These are phyloP conservation scores for Ursus arctos DNA, from an alignment of 2,113 vertebrate genomes.

Conservation along the genomic window DNA sequence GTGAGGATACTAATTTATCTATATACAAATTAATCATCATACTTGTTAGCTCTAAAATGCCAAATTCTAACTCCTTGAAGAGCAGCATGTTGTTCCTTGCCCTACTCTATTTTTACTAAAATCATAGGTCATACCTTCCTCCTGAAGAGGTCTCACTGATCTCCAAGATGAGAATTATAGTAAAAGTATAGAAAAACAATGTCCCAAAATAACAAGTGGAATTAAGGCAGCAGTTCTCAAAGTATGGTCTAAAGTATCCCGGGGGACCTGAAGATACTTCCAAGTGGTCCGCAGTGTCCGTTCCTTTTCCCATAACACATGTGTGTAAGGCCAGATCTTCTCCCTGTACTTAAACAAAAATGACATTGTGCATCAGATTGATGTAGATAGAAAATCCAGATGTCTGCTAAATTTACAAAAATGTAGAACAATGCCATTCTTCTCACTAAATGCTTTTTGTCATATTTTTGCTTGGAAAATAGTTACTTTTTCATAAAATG, in stretches of 20 bases:
- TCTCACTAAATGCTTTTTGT: neutral
- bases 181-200: neutral
- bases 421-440: constrained; percentile 14
- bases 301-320: neutral
- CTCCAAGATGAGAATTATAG: neutral
- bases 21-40: neutral
- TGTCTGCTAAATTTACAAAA: neutral
- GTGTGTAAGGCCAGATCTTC: neutral
- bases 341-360: neutral
- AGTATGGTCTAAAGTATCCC: neutral
- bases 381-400: neutral
- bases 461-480: neutral
- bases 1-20: constrained; percentile 34
- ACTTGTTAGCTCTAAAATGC: neutral
- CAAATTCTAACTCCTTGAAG: neutral
- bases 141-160: neutral
- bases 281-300: neutral
- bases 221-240: constrained; percentile 1
- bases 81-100: neutral
- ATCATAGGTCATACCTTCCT: neutral
- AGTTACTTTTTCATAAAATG: neutral
- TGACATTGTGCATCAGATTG: neutral
- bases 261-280: neutral
- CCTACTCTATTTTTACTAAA: constrained; percentile 30
- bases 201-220: neutral